A percentile compares a stretch with the other conserved stretches of the same genome.
Evolutionary conservation across 2,797 vertebrate genomes (phyloP).

Genomic region (Hyperoplus immaculatus): DNA sequence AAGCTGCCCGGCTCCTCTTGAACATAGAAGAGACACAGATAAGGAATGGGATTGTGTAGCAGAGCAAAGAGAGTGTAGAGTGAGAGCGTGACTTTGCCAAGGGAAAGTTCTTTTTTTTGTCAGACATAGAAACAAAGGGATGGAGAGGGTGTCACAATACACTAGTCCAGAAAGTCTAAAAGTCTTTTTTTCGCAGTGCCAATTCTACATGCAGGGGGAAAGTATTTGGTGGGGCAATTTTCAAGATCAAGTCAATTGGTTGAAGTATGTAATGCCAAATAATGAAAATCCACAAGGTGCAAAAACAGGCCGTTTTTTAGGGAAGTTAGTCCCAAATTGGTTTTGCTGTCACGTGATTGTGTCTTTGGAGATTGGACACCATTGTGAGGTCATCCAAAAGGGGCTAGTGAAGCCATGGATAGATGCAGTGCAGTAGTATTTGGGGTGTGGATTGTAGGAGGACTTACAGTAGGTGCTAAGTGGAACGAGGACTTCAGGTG

Average conservation of each 20-base stretch:
- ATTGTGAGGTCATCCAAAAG: no score
- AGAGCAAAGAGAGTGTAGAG: constrained; percentile 49
- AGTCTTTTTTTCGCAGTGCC: constrained; percentile 3
- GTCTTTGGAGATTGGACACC: no score
- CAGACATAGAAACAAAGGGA: constrained; percentile 51
- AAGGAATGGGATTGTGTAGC: constrained; percentile 61
- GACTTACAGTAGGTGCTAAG: no score
- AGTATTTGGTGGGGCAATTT: background rate
- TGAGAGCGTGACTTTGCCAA: constrained; percentile 61
- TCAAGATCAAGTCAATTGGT: background rate
- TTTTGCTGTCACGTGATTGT: background rate
- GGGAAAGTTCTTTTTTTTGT: constrained; percentile 45
- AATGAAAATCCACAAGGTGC: background rate
- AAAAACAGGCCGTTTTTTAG: background rate
- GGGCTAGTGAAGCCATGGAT: no score
- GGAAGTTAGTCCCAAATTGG: background rate
- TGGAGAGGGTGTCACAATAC: constrained; percentile 14
- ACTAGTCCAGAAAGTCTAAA: background rate
- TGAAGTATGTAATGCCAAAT: background rate
- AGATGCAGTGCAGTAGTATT: no score
- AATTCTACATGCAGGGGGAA: background rate
- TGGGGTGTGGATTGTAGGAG: no score
- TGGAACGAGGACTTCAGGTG: no score
- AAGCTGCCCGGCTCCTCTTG: constrained; percentile 61
- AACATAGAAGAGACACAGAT: constrained; percentile 62